Base-by-base conservation (phyloP, 2,113 vertebrate genomes). In the Oreochromis spilurus region DNA sequence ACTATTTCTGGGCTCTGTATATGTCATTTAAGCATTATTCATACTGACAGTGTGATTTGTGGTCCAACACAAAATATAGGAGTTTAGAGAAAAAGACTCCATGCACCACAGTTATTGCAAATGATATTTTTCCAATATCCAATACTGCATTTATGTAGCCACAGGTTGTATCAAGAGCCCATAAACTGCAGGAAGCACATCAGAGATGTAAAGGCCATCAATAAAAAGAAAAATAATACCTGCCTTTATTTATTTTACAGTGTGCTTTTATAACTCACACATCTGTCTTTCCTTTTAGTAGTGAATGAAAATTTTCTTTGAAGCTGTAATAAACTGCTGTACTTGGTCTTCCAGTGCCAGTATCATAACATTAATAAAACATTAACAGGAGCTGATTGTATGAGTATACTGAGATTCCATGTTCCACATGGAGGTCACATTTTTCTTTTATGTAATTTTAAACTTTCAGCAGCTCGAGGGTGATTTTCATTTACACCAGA, bases 231-330 rank as follows among this genome's bases (percentile, higher is more conserved):
- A 77, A 77, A 48, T 48, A 48, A 29, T 31, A 19, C 17, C 9
- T 29, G 10, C 16, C 3, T 50, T 31, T 77, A 5, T 77, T 77
- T 38, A 65, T 21, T 67, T 50, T n/a, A 48, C 26, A 12, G 21
- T 8, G 16, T 50, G 6, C 24, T 19, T 29, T 50, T 0, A 12
- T 50, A 50, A 77, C 24, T 48, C 24, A 12, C 43, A 5, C 0
- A 77, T 50, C 70, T 31, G 9, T 48, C 67, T 75, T 48, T 50
- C 16, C 0, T 31, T 77, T 77, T 31, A 77, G 45, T 31, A 52
- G 8, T 48, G 26, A 52, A 50, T 50, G 1, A 50, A 50, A 19
- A n/a, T 52, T 34, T 34, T 4, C 72, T n/a, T 50, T 77, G 24
- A 77, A 77, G 43, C 16, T 43, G 21, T 45, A 72, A 72, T 72